Conservation (phyloP, 2,888 invertebrate species). For the Meiosimyza decipiens region DNA sequence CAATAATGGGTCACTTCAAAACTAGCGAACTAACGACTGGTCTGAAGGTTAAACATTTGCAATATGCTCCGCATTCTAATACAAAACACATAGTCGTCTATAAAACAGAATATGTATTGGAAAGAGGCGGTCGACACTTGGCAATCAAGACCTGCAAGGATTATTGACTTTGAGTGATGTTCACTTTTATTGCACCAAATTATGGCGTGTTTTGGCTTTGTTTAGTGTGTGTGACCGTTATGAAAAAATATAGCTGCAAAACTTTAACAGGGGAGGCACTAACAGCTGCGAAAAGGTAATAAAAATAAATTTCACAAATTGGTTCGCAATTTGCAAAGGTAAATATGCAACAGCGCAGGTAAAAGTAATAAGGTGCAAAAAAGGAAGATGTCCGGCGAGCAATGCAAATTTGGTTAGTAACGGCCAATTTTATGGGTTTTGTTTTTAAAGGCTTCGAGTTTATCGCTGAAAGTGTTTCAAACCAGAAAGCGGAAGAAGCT, state of each 20-base stretch:
- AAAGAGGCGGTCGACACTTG: neutral
- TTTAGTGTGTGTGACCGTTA: neutral
- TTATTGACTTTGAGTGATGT: conserved; percentile 42
- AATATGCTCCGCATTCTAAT: too few species aligned
- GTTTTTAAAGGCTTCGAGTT: too few species aligned
- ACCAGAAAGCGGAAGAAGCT: too few species aligned
- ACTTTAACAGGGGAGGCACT: neutral
- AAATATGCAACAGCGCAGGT: neutral
- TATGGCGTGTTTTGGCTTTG: conserved; percentile 26
- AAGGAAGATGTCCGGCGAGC: too few species aligned
- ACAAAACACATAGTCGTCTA: too few species aligned
- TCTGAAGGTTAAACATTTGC: too few species aligned
- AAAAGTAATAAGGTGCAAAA: too few species aligned
- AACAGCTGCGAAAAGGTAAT: conserved; percentile 32
- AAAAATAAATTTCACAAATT: conserved; percentile 45
- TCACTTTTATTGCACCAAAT: conserved; percentile 40
- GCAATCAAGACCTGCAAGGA: conserved; percentile 28
- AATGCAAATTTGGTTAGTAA: too few species aligned
- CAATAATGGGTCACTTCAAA: too few species aligned
- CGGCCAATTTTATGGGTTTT: too few species aligned
- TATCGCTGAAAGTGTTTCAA: too few species aligned
- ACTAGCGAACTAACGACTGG: too few species aligned
- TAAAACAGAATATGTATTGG: neutral
- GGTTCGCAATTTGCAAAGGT: conserved; percentile 27
- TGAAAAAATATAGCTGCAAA: neutral